Percentiles rank a stretch among this genome's conserved stretches.
Conservation (phyloP, 2,113 vertebrate species). For the Cyphomyrus discorhynchus region DNA sequence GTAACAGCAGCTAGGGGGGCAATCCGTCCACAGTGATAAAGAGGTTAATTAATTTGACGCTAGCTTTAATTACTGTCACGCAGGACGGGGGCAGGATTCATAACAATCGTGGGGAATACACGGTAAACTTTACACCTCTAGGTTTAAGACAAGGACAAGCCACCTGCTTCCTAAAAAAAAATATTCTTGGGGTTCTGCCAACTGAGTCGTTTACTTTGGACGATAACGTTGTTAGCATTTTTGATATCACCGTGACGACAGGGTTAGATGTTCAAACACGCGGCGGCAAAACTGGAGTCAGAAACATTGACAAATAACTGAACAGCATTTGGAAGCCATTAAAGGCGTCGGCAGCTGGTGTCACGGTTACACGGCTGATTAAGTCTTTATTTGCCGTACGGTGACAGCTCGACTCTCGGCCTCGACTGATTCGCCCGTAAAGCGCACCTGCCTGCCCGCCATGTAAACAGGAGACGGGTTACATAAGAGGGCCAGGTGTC, state of each 20-base stretch:
- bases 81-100: neutral
- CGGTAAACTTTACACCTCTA: neutral
- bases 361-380: conserved; percentile 4
- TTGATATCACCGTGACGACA: conserved; percentile 4
- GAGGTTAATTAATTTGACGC: conserved; percentile 5
- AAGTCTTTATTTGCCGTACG: conserved; percentile 3
- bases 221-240: conserved; percentile 1
- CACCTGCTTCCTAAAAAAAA: neutral
- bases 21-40: neutral
- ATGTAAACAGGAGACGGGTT: conserved; percentile 17
- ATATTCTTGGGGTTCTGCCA: neutral
- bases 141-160: neutral
- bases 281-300: neutral
- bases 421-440: conserved; percentile 4
- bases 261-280: neutral
- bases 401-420: neutral
- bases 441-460: conserved; percentile 17
- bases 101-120: neutral
- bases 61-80: neutral
- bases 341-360: neutral
- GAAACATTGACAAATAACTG: conserved; percentile 15
- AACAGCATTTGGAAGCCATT: conserved; percentile 13
- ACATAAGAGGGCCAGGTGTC: conserved; percentile 14
- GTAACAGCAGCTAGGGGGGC: neutral
- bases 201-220: neutral